Base-by-base conservation (phyloP, 1,140 invertebrate genomes). In the Odontomachus brunneus region DNA sequence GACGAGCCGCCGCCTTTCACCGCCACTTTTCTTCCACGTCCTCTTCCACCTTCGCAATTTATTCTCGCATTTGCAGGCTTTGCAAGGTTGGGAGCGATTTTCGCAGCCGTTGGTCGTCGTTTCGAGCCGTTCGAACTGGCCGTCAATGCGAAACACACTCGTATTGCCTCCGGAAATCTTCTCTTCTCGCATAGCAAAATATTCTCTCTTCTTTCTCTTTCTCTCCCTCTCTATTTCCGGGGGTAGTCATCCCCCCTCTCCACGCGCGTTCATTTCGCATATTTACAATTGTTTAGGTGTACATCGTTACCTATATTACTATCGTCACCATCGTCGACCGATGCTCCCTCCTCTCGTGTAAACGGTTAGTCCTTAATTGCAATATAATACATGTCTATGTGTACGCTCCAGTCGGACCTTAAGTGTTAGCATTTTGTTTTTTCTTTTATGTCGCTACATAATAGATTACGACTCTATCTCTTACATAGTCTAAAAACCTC, bases 151-250 rank as follows among this genome's bases (percentile, higher is more conserved):
- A 38, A 60, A 24, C 14, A 49, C 29, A 59, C 48, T 38, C 48
- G 33, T 57, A 22, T 17, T 55, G 17, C 72, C 51, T 65, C 60
- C 67, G 59, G 69, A 81, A 73, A 69, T 78, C 67, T 74, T 73
- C 55, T 38, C 53, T 59, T 84, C 75, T 87, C 85, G 74, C 84
- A 67, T 90, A 90, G 83, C 86, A 90, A 90, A 90, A 90, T 89
- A 90, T 87, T 88, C 72, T 88, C 65, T 89, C 63, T 84, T 59
- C 48, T 84, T 38, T 55, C 49, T 73, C 67, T 71, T n/a, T n/a
- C 51, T 38, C 29, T 22, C 59, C 29, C 44, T 49, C 44, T 60
- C 38, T 29, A 33, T 67, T 44, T 80, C 7, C 33, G 22, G 19
- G 51, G 29, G 49, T 22, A 5, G 3, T 62, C 71, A 55, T 80